phyloP scores from a whole-genome alignment of 2,797 vertebrate genomes.

The Neomorphus geoffroyi region DNA sequence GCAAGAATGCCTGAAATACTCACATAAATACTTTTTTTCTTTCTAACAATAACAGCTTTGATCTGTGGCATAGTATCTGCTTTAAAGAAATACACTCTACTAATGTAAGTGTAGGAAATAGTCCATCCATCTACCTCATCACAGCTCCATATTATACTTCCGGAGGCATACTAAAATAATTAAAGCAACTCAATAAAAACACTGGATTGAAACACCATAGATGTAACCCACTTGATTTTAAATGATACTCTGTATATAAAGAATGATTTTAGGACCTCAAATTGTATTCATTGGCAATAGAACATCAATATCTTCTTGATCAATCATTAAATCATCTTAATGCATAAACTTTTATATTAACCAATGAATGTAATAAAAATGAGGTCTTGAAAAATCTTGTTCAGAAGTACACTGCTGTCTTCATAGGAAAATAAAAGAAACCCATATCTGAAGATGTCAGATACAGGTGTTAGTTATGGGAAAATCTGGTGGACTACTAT shows the following conservation, averaged over 20 bases:
- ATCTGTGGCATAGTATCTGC: neutral
- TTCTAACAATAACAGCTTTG: neutral
- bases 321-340: neutral
- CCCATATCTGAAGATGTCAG: neutral
- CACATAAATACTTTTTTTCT: neutral
- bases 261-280: neutral
- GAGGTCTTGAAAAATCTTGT: neutral
- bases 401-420: neutral
- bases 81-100: neutral
- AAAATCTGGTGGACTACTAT: neutral
- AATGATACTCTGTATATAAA: neutral
- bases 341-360: neutral
- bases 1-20: neutral
- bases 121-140: neutral
- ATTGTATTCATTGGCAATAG: neutral
- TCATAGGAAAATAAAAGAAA: neutral
- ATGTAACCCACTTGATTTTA: neutral
- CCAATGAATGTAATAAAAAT: neutral
- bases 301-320: neutral
- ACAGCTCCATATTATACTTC: neutral
- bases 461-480: neutral
- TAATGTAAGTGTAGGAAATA: neutral
- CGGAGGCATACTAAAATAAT: neutral
- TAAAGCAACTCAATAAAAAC: neutral
- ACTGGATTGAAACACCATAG: neutral